Conservation (phyloP, 2,113 vertebrate genomes). For the Callipepla californica region DNA sequence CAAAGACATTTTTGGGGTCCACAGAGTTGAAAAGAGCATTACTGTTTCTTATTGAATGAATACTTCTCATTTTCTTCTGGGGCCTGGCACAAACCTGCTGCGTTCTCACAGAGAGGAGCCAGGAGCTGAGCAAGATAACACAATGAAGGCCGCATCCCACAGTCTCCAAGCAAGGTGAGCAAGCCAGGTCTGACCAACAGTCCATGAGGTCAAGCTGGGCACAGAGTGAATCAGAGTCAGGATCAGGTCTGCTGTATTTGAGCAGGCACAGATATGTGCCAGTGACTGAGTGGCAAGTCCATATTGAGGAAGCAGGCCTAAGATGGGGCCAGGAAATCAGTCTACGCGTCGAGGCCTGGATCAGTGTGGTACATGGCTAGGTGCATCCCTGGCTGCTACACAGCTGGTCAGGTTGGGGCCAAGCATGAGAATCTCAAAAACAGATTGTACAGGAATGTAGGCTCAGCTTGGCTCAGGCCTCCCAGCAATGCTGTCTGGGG, state of each 20-base stretch:
- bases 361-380: rapidly evolving
- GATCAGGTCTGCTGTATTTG: rapidly evolving
- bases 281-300: neutral
- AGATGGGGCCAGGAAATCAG: neutral
- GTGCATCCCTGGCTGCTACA: neutral
- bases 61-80: neutral
- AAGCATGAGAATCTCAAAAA: rapidly evolving
- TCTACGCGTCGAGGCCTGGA: neutral
- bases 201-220: rapidly evolving
- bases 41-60: neutral
- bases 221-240: neutral
- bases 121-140: rapidly evolving
- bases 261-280: neutral
- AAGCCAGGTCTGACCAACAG: neutral
- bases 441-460: neutral
- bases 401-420: neutral
- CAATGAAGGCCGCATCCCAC: rapidly evolving
- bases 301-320: neutral
- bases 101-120: neutral
- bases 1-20: neutral
- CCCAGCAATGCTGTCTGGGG: neutral
- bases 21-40: neutral
- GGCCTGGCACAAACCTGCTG: neutral
- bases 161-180: neutral
- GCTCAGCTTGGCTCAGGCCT: neutral